A percentile compares a stretch with the other conserved stretches of the same genome.
These are phyloP conservation scores for Nephila pilipes DNA, from an alignment of 1,140 invertebrate species.

Conservation along the genomic window DNA sequence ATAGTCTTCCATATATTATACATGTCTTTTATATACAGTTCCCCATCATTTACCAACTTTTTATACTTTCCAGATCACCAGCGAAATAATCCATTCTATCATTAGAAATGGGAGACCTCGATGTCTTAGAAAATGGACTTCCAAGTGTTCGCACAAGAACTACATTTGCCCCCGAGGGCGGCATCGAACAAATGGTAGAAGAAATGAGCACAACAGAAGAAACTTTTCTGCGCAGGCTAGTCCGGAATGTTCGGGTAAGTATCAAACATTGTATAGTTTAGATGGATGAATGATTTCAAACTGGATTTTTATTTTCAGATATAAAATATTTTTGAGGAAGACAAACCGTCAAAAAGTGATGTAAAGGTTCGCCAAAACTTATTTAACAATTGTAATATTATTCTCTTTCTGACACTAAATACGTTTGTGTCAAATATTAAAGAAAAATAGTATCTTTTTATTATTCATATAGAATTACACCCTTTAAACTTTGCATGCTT, in stretches of 20 bases:
- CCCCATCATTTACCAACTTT: background rate
- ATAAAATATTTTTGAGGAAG: too few species aligned
- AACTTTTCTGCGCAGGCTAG: background rate
- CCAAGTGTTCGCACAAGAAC: constrained; percentile 38
- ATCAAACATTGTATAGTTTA: background rate
- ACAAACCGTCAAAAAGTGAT: too few species aligned
- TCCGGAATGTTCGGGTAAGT: constrained; percentile 42
- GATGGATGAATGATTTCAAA: too few species aligned
- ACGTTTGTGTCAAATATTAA: too few species aligned
- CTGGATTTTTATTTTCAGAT: too few species aligned
- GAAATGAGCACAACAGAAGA: background rate
- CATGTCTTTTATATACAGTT: background rate
- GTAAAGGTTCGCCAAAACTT: too few species aligned
- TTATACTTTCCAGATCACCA: constrained; percentile 3
- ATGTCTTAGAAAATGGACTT: constrained; percentile 73
- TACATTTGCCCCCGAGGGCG: constrained; percentile 37
- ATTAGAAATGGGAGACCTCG: constrained; percentile 46
- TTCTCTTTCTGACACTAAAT: too few species aligned
- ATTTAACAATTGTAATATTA: too few species aligned
- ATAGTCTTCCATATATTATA: too few species aligned
- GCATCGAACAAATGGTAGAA: constrained; percentile 69
- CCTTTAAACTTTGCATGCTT: too few species aligned
- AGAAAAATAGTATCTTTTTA: too few species aligned
- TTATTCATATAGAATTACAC: too few species aligned
- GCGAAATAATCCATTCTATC: background rate